Evolutionary conservation across 2,113 vertebrate genomes (phyloP).

Genomic region (Rhegmatorhina hoffmannsi): DNA sequence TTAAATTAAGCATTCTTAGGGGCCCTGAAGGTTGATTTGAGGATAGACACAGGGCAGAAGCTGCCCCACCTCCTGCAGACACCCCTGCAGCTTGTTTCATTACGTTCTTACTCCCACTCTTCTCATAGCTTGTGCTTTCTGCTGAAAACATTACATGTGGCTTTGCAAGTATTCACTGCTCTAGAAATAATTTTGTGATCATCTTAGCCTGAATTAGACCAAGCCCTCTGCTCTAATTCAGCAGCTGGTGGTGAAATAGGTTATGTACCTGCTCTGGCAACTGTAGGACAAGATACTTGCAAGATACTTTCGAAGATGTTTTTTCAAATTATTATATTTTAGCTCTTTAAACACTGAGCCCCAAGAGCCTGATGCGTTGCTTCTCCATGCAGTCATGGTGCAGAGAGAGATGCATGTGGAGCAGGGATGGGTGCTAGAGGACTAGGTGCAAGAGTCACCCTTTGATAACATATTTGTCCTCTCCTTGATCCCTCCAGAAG

Average conservation of each 20-base stretch:
- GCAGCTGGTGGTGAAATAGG: not conserved
- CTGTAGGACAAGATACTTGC: not conserved
- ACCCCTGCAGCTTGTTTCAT: not conserved
- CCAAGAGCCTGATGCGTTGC: not conserved
- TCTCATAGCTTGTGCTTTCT: not conserved
- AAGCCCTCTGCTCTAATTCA: not conserved
- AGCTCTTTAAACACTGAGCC: rapidly evolving
- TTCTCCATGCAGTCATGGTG: not conserved
- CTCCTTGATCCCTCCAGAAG: not conserved
- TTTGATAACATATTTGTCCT: rapidly evolving
- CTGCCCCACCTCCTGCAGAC: not conserved
- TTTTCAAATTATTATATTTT: not conserved
- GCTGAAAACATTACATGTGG: not conserved
- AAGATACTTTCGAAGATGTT: not conserved
- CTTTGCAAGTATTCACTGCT: not conserved
- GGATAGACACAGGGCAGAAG: not conserved
- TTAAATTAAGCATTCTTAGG: not conserved
- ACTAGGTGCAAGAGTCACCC: no score
- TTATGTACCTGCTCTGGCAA: not conserved
- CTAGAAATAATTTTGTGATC: not conserved
- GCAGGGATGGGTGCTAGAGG: not conserved
- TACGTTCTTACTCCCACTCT: not conserved
- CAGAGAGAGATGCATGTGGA: rapidly evolving
- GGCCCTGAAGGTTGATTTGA: not conserved
- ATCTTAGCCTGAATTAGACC: not conserved